phyloP scores from a whole-genome alignment of 1,140 invertebrate species.

The Planococcus citri region DNA sequence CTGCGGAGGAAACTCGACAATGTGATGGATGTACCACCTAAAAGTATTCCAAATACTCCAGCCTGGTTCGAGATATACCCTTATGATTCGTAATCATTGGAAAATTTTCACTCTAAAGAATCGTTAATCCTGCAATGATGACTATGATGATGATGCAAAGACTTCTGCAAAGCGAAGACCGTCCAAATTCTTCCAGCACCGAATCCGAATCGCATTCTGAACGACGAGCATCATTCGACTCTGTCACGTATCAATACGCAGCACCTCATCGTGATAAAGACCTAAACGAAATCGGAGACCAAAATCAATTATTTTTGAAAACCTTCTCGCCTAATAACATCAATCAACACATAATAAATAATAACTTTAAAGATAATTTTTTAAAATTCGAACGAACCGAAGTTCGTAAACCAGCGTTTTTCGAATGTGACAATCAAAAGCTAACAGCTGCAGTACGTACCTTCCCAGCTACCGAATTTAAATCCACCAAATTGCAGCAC shows the following conservation, averaged over 20 bases:
- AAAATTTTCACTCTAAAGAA: neutral
- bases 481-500: neutral
- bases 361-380: neutral
- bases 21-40: no score
- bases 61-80: no score
- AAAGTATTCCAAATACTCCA: no score
- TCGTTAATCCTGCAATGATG: slow-evolving; percentile 24
- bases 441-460: neutral
- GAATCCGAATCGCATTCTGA: neutral
- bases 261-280: neutral
- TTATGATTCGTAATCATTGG: neutral
- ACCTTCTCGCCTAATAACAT: neutral
- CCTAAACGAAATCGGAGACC: neutral
- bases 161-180: slow-evolving; percentile 25
- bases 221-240: neutral
- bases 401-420: neutral
- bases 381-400: neutral
- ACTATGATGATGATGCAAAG: slow-evolving; percentile 30
- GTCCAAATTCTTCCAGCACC: slow-evolving; percentile 13
- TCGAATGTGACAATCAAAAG: neutral
- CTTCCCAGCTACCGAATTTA: slow-evolving; percentile 20
- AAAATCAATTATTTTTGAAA: neutral
- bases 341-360: neutral
- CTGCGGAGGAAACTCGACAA: no score
- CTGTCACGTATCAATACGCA: neutral